Conservation (phyloP, 2,888 invertebrate species). For the Chalcis sispes region DNA sequence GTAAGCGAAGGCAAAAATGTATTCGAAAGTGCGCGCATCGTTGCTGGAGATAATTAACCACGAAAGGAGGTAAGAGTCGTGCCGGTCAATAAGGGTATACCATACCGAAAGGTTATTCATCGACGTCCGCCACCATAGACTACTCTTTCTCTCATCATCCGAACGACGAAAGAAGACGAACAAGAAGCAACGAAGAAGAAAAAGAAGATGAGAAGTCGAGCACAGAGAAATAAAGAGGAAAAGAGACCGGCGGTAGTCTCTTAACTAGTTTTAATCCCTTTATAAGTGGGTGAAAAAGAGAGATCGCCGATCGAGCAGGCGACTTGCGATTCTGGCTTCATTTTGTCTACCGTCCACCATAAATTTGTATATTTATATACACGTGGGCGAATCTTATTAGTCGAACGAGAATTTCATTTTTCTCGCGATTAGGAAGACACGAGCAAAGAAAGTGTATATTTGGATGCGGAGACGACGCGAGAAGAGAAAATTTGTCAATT, state of each 20-base stretch:
- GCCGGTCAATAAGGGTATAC: conserved; percentile 33
- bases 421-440: background rate
- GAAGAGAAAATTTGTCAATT: background rate
- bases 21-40: conserved; percentile 1
- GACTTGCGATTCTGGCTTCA: no score
- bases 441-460: background rate
- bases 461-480: background rate
- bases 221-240: background rate
- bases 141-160: conserved; percentile 13
- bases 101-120: conserved; percentile 43
- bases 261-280: conserved; percentile 35
- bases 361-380: background rate
- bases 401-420: background rate
- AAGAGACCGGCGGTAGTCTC: background rate
- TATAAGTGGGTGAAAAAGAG: conserved; percentile 11
- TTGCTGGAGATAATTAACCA: conserved; percentile 36
- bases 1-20: background rate
- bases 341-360: background rate
- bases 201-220: background rate
- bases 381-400: conserved; percentile 23
- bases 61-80: conserved; percentile 10
- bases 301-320: no score
- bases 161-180: conserved; percentile 12
- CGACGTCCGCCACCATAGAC: background rate
- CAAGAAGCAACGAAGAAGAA: conserved; percentile 14